A percentile compares a stretch with the other conserved stretches of the same genome.
Evolutionary conservation across 2,797 vertebrate species (phyloP).

Genomic region (Thamnophis elegans): DNA sequence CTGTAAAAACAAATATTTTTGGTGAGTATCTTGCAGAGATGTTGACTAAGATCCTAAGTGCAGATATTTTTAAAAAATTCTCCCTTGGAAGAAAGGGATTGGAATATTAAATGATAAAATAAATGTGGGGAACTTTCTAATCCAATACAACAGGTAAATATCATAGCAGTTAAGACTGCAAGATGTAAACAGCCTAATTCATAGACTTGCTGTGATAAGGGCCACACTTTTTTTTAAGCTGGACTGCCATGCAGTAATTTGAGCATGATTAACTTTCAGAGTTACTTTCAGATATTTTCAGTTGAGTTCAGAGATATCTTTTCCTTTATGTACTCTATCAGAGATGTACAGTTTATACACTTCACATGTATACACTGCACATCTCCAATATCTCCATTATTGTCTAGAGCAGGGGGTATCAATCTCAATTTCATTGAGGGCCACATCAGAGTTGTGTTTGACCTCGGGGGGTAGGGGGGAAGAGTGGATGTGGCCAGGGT

Average conservation of each 20-base stretch:
- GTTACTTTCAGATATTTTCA: not conserved
- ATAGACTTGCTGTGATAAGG: not conserved
- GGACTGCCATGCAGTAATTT: not conserved
- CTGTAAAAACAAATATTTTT: constrained; percentile 97
- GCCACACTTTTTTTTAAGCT: not conserved
- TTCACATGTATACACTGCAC: not conserved
- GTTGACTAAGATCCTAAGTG: not conserved
- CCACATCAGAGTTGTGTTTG: too few relatives aligned
- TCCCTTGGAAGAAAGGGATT: not conserved
- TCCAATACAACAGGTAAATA: not conserved
- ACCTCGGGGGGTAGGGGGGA: too few relatives aligned
- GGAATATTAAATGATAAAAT: not conserved
- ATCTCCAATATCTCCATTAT: not conserved
- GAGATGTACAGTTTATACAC: not conserved
- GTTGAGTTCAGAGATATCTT: not conserved
- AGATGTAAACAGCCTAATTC: not conserved
- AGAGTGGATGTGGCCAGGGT: too few relatives aligned
- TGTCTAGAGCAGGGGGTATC: not conserved
- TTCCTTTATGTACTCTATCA: not conserved
- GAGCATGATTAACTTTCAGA: not conserved
- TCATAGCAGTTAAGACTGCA: not conserved
- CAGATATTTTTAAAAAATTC: not conserved
- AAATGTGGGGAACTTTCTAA: not conserved
- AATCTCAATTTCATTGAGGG: too few relatives aligned
- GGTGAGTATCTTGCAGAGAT: constrained; percentile 74